phyloP scores from a whole-genome alignment of 2,797 vertebrate species.

The Prunella strophiata region DNA sequence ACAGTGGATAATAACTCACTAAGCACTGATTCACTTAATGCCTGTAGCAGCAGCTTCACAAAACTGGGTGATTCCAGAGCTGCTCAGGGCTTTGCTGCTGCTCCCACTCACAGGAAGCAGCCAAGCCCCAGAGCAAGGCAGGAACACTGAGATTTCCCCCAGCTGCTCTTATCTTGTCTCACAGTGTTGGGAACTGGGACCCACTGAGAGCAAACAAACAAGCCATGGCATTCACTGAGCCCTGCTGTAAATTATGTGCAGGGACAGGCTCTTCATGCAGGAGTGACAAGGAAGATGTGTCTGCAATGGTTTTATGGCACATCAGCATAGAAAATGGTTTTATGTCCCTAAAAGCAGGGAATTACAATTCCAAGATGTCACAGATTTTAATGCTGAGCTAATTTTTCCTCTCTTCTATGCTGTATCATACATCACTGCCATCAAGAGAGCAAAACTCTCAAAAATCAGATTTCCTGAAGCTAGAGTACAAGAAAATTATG shows the following conservation, averaged over 20 bases:
- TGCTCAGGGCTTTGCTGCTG: neutral
- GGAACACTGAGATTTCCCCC: neutral
- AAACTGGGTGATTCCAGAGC: neutral
- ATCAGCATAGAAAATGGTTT: neutral
- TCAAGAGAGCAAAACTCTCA: neutral
- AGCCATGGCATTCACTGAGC: neutral
- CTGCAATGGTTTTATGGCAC: neutral
- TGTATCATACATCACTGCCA: neutral
- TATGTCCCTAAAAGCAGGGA: neutral
- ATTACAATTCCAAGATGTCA: neutral
- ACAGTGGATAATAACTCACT: neutral
- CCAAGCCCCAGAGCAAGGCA: neutral
- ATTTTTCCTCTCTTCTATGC: neutral
- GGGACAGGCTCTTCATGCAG: neutral
- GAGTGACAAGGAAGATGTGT: neutral
- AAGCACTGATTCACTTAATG: neutral
- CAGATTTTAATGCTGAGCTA: neutral
- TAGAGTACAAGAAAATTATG: neutral
- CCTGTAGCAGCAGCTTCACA: neutral
- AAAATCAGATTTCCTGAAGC: constrained; percentile 15
- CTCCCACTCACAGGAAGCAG: neutral
- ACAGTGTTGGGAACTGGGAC: neutral
- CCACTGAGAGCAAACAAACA: neutral
- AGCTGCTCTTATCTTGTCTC: neutral
- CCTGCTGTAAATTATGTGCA: neutral